A percentile compares a stretch with the other conserved stretches of the same genome.
Conservation (phyloP, 2,113 vertebrate genomes). For the Chloropsis hardwickii region DNA sequence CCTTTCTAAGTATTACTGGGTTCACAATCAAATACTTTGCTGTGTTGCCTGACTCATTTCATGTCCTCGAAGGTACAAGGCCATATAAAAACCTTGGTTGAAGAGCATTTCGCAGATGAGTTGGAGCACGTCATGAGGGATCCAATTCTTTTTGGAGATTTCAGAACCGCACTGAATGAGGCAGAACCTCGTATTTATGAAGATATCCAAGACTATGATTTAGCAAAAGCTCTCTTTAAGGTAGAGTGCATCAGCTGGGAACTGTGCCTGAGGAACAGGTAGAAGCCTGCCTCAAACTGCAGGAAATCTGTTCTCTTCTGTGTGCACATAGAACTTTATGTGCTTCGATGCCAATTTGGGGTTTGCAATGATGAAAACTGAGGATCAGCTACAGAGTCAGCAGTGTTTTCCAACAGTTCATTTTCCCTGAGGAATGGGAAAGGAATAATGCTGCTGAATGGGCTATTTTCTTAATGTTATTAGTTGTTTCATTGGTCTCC, state of each 20-base stretch:
- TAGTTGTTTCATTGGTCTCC: not conserved
- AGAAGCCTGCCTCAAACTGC: not conserved
- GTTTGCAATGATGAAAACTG: not conserved
- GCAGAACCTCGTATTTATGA: constrained; percentile 87
- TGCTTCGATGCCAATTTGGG: not conserved
- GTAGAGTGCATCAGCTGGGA: constrained; percentile 55
- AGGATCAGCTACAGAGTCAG: not conserved
- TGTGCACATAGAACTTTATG: not conserved
- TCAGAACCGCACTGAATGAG: constrained; percentile 82
- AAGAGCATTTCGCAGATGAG: constrained; percentile 77
- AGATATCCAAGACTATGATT: constrained; percentile 90
- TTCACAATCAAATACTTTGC: not conserved
- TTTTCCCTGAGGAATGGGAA: not conserved
- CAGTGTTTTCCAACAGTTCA: not conserved
- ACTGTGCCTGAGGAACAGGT: not conserved
- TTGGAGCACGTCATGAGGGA: constrained; percentile 81
- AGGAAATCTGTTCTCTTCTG: not conserved
- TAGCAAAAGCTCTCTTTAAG: constrained; percentile 90
- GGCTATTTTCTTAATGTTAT: not conserved
- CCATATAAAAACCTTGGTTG: constrained; percentile 77
- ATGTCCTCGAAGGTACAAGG: constrained; percentile 80
- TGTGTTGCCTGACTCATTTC: not conserved
- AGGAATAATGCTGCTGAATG: not conserved
- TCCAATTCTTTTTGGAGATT: constrained; percentile 94
- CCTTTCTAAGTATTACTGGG: not conserved